Evolutionary conservation across 2,797 vertebrate species (phyloP), one percentile per base, ranked within the genome.

Genomic region (Vespertilio murinus): DNA sequence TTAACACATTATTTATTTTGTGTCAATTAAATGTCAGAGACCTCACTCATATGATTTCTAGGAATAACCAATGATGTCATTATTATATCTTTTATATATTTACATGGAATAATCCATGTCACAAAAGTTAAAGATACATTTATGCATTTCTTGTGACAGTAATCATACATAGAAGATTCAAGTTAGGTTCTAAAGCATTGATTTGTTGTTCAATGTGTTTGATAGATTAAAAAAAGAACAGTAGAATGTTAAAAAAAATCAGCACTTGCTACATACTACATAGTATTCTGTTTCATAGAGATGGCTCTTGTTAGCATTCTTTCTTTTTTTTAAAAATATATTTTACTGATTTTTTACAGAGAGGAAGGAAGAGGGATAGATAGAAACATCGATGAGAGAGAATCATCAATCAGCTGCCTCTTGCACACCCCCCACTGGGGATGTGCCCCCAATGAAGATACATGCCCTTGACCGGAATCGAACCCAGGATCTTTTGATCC

Each of bases 81-180:
- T 65, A n/a, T 88, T 69, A 11, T 88, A 28, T 18, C 6, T 77
- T 77, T 47, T 80, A 33, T 14, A 12, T 28, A 33, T 59, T 79
- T 78, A 38, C 22, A 45, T 56, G n/a, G n/a, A n/a, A n/a, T n/a
- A 65, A 73, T 28, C 82, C 84, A 12, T 64, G 25, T 23, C n/a
- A 90, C 14, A 80, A 85, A 95, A 85, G 30, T 59, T 52, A 93
- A 87, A 88, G 54, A 59, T 74, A 56, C 33, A 59, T 38, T 8
- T 56, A 30, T 0, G 1, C 12, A 64, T 90, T 75, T 91, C 23
- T 17, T 87, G 17, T 64, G 54, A 7, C 6, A 61, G 23, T 73
- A 87, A 87, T 28, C 22, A 47, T 73, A 38, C 52, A 20, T 4
- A 80, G 28, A 93, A 52, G 17, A 56, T 25, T 77, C n/a, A 93